Percentiles rank a stretch among this genome's conserved stretches.
Evolutionary conservation across 2,113 vertebrate species (phyloP).

Genomic region (Pseudonaja textilis): DNA sequence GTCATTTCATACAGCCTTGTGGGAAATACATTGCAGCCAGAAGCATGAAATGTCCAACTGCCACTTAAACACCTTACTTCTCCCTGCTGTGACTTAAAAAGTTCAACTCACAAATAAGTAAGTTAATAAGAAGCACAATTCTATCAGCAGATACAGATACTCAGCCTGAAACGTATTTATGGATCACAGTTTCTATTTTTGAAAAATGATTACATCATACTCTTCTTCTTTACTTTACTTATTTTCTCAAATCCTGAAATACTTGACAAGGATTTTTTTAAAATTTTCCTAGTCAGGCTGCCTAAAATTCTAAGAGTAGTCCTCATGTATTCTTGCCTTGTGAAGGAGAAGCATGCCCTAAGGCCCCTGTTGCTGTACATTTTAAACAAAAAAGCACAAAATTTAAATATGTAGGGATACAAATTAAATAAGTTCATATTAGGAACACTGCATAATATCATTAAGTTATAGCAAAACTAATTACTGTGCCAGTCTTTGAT

Average conservation of each 20-base stretch:
- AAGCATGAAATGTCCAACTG: conserved; percentile 33
- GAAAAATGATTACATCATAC: background rate
- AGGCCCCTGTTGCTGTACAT: background rate
- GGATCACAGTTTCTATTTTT: background rate
- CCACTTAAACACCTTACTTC: conserved; percentile 46
- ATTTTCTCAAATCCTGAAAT: background rate
- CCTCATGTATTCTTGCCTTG: background rate
- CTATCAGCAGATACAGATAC: background rate
- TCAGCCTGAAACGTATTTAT: background rate
- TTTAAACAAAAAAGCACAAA: background rate
- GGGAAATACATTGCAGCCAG: conserved; percentile 43
- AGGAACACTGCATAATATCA: background rate
- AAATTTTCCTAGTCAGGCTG: background rate
- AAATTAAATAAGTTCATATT: background rate
- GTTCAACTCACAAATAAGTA: background rate
- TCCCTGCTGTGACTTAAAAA: conserved; percentile 15
- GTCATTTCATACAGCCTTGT: background rate
- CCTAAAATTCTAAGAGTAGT: background rate
- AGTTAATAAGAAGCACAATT: background rate
- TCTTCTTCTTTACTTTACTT: background rate
- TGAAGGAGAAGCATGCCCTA: background rate
- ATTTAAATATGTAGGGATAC: background rate
- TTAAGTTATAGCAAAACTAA: background rate
- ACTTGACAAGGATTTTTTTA: background rate
- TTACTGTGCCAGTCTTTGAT: background rate